Percentiles rank a stretch among this genome's conserved stretches.
phyloP scores from a whole-genome alignment of 2,797 vertebrate species.

The Mormyrops attenuatus region DNA sequence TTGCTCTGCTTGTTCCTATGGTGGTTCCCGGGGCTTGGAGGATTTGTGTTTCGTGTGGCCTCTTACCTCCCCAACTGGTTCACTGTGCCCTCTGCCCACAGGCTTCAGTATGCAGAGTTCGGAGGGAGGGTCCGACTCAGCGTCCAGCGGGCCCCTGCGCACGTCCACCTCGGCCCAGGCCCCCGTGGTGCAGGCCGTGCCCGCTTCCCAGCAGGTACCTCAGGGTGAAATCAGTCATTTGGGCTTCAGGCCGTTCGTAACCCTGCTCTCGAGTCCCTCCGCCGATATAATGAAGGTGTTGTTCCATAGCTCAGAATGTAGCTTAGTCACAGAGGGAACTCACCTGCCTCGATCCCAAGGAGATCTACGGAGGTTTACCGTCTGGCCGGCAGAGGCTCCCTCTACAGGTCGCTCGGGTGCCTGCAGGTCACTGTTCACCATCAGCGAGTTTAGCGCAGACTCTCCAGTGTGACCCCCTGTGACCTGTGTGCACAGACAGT shows the following conservation, averaged over 20 bases:
- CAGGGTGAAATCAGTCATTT: neutral
- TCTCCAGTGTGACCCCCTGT: neutral
- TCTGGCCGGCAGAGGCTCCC: neutral
- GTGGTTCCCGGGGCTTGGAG: neutral
- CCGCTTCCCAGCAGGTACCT: constrained; percentile 90
- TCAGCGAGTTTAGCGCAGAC: neutral
- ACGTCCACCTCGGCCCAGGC: constrained; percentile 78
- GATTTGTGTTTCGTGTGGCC: neutral
- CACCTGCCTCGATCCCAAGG: neutral
- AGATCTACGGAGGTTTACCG: neutral
- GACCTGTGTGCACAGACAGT: neutral
- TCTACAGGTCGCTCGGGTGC: neutral
- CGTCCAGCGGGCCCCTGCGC: constrained; percentile 74
- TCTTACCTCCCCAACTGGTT: neutral
- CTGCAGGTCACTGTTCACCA: neutral
- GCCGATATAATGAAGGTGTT: neutral
- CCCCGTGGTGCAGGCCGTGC: constrained; percentile 84
- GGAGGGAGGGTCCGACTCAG: constrained; percentile 77
- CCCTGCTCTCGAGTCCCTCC: neutral
- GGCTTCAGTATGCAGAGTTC: constrained; percentile 87
- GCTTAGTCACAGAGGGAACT: neutral
- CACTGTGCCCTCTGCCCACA: constrained; percentile 34
- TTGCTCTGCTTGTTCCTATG: neutral
- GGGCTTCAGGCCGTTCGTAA: neutral
- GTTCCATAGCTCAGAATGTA: neutral